Evolutionary conservation across 2,113 vertebrate species (phyloP), one percentile per base, ranked within the genome.

Genomic region (Ochotona princeps): DNA sequence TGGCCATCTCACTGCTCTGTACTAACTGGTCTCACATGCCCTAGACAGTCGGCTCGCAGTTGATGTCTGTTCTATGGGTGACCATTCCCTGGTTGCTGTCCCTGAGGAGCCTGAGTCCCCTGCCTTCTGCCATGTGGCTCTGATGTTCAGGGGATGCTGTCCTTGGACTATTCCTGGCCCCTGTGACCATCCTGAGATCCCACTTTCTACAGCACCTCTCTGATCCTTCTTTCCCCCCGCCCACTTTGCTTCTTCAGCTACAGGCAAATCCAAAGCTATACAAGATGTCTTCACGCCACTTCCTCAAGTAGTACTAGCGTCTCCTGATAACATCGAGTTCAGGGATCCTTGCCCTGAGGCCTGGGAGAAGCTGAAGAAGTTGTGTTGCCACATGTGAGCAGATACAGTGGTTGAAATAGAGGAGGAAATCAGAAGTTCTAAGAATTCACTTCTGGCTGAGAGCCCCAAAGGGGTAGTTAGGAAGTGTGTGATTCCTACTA

Each of bases 271-370:
- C 28, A 93, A 87, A 74, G 1, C 2, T 4, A 0, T 7, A 15
- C 96, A 97, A 2, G 96, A 96, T 0, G 0, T 11, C 14, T 20
- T 3, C 18, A 3, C 2, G 0, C 7, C 30, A 0, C 1, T 80
- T 1, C 2, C 0, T 0, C 61, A 5, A 51, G 54, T 4, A 26
- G 1, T 2, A 0, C 67, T 17, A 57, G 54, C 26, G 21, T 74
- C 83, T 32, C 20, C 83, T 0, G 70, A 95, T 15, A 30, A 1
- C 1, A 0, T 12, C 0, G 92, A 95, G 60, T 2, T 93, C 65
- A 96, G 13, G 0, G 96, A 97, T 69, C 97, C 96, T 17, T 98
- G 97, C n/a, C 96, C 97, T 0, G 89, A 97, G 76, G 97, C 94
- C 57, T 90, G 90, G 26, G 86, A 93, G 83, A 97, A 90, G 81